Evolutionary conservation across 2,113 vertebrate species (phyloP).

Genomic region (Actenoides lindsayi): DNA sequence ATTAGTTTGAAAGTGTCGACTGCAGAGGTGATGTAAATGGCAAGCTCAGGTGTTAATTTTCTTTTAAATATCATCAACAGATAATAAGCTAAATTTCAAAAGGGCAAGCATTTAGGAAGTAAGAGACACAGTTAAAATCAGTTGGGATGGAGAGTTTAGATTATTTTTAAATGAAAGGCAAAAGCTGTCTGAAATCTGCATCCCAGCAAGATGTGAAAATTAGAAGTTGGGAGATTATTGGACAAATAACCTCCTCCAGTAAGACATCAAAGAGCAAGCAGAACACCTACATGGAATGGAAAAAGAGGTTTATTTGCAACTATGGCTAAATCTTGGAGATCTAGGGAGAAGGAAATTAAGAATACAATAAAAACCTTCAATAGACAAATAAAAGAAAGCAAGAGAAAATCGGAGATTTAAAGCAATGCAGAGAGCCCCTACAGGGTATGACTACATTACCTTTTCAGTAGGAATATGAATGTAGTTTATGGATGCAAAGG

Average conservation of each 20-base stretch:
- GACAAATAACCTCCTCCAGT: not conserved
- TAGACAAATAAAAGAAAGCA: not conserved
- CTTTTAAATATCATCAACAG: not conserved
- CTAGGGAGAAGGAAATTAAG: not conserved
- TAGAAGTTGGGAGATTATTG: not conserved
- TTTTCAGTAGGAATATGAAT: not conserved
- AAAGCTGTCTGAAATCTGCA: not conserved
- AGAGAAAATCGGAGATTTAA: not conserved
- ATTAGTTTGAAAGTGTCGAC: not conserved
- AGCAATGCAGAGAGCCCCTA: not conserved
- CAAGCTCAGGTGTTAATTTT: not conserved
- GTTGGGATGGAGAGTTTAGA: not conserved
- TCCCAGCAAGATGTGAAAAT: not conserved
- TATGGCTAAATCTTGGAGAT: not conserved
- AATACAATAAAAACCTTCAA: not conserved
- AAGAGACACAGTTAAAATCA: not conserved
- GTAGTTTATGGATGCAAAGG: not conserved
- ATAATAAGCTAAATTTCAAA: not conserved
- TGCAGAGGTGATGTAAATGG: not conserved
- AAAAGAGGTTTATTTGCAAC: not conserved
- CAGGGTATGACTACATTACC: accelerated
- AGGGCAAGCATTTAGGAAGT: not conserved
- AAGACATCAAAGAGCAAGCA: not conserved
- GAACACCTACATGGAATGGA: not conserved
- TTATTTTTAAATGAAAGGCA: not conserved